Base-by-base conservation (phyloP, 2,888 invertebrate species). In the Euplexia lucipara region DNA sequence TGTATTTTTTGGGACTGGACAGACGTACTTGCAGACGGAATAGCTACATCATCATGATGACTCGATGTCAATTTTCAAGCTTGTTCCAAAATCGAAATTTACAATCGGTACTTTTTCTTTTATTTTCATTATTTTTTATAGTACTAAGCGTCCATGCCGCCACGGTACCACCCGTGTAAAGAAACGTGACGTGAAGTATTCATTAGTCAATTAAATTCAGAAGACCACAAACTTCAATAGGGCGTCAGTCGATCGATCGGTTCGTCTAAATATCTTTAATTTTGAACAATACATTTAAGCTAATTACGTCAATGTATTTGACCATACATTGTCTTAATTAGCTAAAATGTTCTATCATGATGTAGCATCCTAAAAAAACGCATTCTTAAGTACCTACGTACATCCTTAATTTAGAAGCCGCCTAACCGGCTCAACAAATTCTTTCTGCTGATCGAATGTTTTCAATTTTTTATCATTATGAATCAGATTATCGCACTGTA, bases 401-500 rank as follows among this genome's bases (percentile, higher is more conserved):
- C n/a, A n/a, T 14, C 22, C 14, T 61, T 20, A 60, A 59, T 37
- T 32, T 22, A 16, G 1, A 41, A 22, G 10, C 16, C 14, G 16
- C 7, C 30, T 14, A 32, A 41, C n/a, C n/a, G n/a, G n/a, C n/a
- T n/a, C n/a, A n/a, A n/a, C n/a, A 16, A 62, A 62, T 39, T 30
- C 6, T 26, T 26, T 9, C 12, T 9, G 6, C 22, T 34, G 14
- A 16, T 30, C 39, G 7, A 60, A 30, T 39, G 26, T 16, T 30
- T 63, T 34, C 20, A 35, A 6, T 22, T 26, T 5, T 1, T 0
- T 34, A 37, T 30, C 35, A 20, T 14, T 37, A 37, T 37, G 35
- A 66, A 39, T 66, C n/a, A 7, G 10, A 22, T 66, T 16, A 62
- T 67, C n/a, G 18, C 12, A 52, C 10, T 52, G 32, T 66, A n/a